phyloP scores from a whole-genome alignment of 2,113 vertebrate genomes.

The Pelobates fuscus region DNA sequence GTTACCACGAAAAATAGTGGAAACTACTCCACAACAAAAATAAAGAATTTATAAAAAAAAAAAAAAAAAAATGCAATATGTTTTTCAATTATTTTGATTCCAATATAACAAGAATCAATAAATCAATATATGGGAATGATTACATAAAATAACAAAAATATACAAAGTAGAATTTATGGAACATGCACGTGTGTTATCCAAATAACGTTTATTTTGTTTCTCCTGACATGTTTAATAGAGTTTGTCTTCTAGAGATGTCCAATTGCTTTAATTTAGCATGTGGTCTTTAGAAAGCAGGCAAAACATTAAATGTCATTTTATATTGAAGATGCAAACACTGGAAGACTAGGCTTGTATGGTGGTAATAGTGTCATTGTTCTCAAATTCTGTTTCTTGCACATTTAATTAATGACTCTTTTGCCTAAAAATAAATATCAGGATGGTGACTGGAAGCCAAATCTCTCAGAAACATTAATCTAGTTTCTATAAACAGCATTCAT shows the following conservation, averaged over 20 bases:
- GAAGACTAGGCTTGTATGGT: not conserved
- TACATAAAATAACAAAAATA: too few species aligned
- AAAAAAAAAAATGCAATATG: too few species aligned
- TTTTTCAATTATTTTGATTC: too few species aligned
- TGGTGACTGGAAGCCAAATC: slow-evolving; percentile 25
- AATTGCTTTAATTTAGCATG: slow-evolving; percentile 29
- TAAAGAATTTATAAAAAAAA: too few species aligned
- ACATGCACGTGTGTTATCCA: too few species aligned
- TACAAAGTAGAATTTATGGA: too few species aligned
- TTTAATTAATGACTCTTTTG: slow-evolving; percentile 25
- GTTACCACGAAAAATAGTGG: too few species aligned
- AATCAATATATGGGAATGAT: too few species aligned
- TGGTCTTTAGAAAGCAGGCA: slow-evolving; percentile 43
- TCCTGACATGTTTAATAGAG: slow-evolving; percentile 37
- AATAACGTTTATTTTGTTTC: too few species aligned
- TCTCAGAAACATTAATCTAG: slow-evolving; percentile 16
- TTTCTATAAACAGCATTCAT: slow-evolving; percentile 34
- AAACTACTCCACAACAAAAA: too few species aligned
- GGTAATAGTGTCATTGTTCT: not conserved
- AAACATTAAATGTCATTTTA: slow-evolving; percentile 44
- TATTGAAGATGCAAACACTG: not conserved
- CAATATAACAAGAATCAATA: too few species aligned
- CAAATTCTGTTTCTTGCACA: not conserved
- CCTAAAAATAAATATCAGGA: slow-evolving; percentile 11
- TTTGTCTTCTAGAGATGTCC: slow-evolving; percentile 25